These are phyloP conservation scores for Aeoliscus strigatus DNA, from an alignment of 2,797 vertebrate genomes.

Conservation along the genomic window DNA sequence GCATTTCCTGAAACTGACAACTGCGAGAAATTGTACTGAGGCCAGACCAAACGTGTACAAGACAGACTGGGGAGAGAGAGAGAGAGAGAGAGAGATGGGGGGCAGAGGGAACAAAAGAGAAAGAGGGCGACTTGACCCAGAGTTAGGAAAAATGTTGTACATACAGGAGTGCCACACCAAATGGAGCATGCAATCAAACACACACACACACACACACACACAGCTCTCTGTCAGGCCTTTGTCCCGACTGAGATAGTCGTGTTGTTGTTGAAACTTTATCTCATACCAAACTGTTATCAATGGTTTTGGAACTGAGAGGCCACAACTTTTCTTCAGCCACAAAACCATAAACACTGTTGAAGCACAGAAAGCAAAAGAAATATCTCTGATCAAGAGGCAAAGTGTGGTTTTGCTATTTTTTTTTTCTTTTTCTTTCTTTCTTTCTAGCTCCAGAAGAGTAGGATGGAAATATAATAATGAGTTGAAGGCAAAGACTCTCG, in stretches of 20 bases:
- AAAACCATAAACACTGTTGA: conserved; percentile 11
- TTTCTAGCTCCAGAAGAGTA: conserved; percentile 15
- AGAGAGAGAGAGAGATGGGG: background rate
- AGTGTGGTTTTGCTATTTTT: conserved; percentile 45
- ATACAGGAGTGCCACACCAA: conserved; percentile 30
- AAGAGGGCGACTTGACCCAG: conserved; percentile 30
- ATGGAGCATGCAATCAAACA: too few relatives aligned
- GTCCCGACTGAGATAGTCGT: conserved; percentile 4
- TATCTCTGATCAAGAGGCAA: conserved; percentile 20
- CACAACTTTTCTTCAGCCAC: conserved; percentile 35
- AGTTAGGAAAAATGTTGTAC: conserved; percentile 40
- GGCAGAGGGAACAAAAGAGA: conserved; percentile 1
- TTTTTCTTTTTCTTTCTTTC: conserved; percentile 25
- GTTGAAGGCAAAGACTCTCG: conserved; percentile 26
- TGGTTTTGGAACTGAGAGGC: conserved; percentile 31
- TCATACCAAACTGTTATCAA: conserved; percentile 36
- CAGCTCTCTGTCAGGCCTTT: conserved; percentile 16
- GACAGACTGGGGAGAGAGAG: conserved; percentile 7
- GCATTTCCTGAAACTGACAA: conserved; percentile 75
- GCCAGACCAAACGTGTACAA: conserved; percentile 49
- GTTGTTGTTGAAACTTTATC: conserved; percentile 22
- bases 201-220: background rate
- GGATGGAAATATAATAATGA: conserved; percentile 33
- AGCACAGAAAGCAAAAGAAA: conserved; percentile 24
- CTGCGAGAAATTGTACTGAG: conserved; percentile 41